Evolutionary conservation across 2,888 invertebrate genomes (phyloP), one percentile per base, ranked within the genome.

Genomic region (Spilarctia lutea): DNA sequence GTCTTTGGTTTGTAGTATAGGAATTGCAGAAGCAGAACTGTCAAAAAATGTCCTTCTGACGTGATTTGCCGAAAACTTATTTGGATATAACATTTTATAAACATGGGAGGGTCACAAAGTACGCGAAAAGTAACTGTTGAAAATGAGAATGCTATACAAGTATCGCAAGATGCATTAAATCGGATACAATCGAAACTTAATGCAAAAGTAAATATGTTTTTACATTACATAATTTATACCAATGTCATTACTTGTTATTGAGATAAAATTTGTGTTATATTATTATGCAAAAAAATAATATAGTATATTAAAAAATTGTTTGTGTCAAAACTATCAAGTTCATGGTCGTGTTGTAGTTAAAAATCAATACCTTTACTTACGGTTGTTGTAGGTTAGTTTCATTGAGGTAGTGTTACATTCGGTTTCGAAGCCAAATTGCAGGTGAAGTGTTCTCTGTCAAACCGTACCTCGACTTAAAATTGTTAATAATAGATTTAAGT

Each of bases 61-160:
- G 88, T 89, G 88, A 90, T 91, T 93, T 90, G 91, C 92, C 92
- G 92, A 94, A 90, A 86, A 91, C 88, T 88, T 91, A 90, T 89
- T 90, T 87, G 85, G 87, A 89, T 86, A 86, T 82, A 84, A 82
- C 79, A 88, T 85, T 92, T 92, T 90, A 86, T 86, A 90, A 94
- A 90, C 84, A 97, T 97, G 97, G 97, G 97, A 90, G 96, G 94
- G 85, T 94, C 95, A 79, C 94, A 96, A 88, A 97, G 96, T 89
- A 95, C 96, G 80, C 89, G 96, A 79, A 95, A 95, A 92, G 85
- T 96, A 82, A 94, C 93, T 86, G 94, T 96, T 78, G 95, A 96
- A 74, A 96, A 96, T 83, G 96, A 96, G 85, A 95, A 95, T 89
- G 88, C 94, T 80, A 95, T 96, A 82, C 95, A 95, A 91, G 94